Base-by-base conservation (phyloP, 2,797 vertebrate genomes). In the Hyperoplus immaculatus region DNA sequence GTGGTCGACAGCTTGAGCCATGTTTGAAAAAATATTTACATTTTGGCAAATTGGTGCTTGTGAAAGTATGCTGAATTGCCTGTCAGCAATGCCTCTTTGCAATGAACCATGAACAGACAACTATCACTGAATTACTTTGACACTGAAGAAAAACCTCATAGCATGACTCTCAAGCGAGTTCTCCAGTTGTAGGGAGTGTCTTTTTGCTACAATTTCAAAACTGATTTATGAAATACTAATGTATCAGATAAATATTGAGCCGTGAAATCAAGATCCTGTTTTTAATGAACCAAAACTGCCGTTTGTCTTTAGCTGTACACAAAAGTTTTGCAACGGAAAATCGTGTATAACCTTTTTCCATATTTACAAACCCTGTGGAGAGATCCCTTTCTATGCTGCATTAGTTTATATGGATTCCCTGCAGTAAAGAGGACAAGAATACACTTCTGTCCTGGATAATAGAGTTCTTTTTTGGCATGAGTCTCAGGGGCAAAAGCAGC, bases 401-500 rank as follows among this genome's bases (percentile, higher is more conserved):
- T 59, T 11, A 58, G 54, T 49, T 87, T 12, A 54, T 9, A 12
- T 29, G 58, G 45, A 63, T n/a, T 72, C 62, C 38, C 63, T 69
- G 75, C 75, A 73, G 84, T 4, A 4, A 9, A 72, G 58, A 72
- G 58, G 77, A 73, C 66, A 47, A 73, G 12, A 85, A 84, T 79
- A 81, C 16, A 59, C 42, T 65, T 47, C 41, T 83, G 80, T 68
- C 82, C 85, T 81, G 57, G 62, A 82, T 66, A 65, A 67, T 21
- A 4, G 15, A 87, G 72, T 50, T 57, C 64, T 69, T 80, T 78
- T 67, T 50, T 66, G 57, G 7, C 36, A 8, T 18, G 9, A 43
- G 21, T 80, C 81, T 82, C 63, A 36, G n/a, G 58, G 39, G 72
- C 55, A 39, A 42, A 59, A 74, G 54, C 62, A 45, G 63, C 62